Percentiles rank a stretch among this genome's conserved stretches.
Conservation (phyloP, 2,113 vertebrate genomes). For the Anolis carolinensis region DNA sequence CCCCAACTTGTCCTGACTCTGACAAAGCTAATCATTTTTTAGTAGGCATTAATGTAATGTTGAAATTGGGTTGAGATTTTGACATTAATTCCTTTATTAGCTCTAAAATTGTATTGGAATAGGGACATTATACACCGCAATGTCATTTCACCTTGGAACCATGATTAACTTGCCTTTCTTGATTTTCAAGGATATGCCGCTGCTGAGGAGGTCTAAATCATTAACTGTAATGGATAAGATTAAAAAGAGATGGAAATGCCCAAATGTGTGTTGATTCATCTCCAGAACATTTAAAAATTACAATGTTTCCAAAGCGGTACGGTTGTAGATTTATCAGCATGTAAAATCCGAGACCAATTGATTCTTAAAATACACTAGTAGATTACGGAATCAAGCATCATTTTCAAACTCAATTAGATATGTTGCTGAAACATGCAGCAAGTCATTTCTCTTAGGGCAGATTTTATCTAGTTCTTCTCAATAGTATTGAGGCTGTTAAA, state of each 20-base stretch:
- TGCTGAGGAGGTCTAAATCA: conserved; percentile 26
- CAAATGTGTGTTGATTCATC: conserved; percentile 58
- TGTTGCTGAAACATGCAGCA: conserved; percentile 53
- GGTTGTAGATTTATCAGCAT: conserved; percentile 44
- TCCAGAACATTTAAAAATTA: conserved; percentile 56
- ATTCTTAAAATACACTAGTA: conserved; percentile 45
- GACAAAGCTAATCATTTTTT: conserved; percentile 15
- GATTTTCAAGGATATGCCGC: conserved; percentile 57
- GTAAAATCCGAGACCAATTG: conserved; percentile 50
- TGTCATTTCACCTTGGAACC: conserved; percentile 30
- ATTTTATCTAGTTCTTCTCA: conserved; percentile 70
- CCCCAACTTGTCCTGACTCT: neutral
- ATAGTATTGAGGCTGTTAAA: conserved; percentile 62
- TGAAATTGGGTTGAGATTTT: neutral
- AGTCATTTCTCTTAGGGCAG: conserved; percentile 60
- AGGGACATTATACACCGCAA: neutral
- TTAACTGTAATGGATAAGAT: conserved; percentile 53
- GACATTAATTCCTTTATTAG: conserved; percentile 39
- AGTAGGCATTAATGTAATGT: conserved; percentile 12
- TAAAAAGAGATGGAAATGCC: conserved; percentile 33
- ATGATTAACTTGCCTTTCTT: conserved; percentile 42
- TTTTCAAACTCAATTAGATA: conserved; percentile 60
- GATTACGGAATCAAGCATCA: conserved; percentile 50
- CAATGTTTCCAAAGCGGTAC: conserved; percentile 42
- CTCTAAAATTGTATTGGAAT: conserved; percentile 12